Conservation (phyloP, 2,113 vertebrate species). For the Aphelocoma coerulescens region DNA sequence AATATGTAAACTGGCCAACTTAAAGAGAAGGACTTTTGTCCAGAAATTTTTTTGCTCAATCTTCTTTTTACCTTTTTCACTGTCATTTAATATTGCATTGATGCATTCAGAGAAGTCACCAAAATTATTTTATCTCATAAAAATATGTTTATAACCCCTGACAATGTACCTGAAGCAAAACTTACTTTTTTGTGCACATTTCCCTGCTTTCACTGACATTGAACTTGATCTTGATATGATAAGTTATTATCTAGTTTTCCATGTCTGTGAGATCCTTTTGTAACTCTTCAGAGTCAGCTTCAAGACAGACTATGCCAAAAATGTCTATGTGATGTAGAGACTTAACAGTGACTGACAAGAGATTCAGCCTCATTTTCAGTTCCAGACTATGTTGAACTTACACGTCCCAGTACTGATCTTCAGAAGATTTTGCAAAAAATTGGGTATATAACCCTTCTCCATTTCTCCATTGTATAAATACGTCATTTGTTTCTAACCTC, state of each 20-base stretch:
- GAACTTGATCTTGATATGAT: background rate
- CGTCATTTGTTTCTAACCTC: background rate
- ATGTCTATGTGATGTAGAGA: background rate
- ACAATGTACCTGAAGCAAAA: background rate
- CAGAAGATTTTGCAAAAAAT: slow-evolving; percentile 42
- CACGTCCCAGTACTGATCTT: background rate
- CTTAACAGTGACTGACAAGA: background rate
- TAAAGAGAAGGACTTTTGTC: background rate
- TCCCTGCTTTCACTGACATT: background rate
- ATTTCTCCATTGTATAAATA: background rate
- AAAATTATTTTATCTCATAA: background rate
- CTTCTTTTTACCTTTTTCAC: background rate
- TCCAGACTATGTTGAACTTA: background rate
- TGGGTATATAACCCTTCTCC: background rate
- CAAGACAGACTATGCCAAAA: background rate
- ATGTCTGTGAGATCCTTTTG: background rate
- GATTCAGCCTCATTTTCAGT: background rate
- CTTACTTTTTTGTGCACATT: background rate
- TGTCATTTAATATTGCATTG: background rate
- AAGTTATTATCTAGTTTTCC: background rate
- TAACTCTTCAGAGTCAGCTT: background rate
- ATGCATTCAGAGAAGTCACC: background rate
- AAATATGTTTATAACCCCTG: background rate
- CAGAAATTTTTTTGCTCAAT: background rate
- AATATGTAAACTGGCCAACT: background rate